Evolutionary conservation across 2,113 vertebrate genomes (phyloP), one percentile per base, ranked within the genome.

Genomic region (Oxyura jamaicensis): DNA sequence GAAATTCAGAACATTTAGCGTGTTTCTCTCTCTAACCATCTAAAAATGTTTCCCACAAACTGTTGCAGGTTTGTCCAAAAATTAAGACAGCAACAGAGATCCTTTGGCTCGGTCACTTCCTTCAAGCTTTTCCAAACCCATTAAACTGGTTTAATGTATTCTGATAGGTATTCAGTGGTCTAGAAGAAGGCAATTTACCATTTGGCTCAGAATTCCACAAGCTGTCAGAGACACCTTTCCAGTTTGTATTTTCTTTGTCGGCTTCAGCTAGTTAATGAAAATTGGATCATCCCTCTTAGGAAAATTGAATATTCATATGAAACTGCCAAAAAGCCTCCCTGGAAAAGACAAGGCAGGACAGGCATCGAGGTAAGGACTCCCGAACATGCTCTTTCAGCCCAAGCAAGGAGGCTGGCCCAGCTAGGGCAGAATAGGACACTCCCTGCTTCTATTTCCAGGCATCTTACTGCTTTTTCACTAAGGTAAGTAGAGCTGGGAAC

Each of bases 111-210:
- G 74, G 67, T 76, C 55, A 53, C 50, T 85, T 79, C 59, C 78
- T 90, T 62, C 90, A 80, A 94, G 90, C 93, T 93, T 80, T 87
- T 90, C 87, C 71, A 93, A 90, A 91, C 87, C 91, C 83, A 76
- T 84, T 93, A 89, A 90, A 91, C 21, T 26, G 14, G 14, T 88
- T 91, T 91, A 96, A 95, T 67, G 46, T 3, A 72, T 83, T 74
- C 56, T 88, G 84, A 86, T 83, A 83, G 53, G 67, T 87, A 72
- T 50, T 94, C 90, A 94, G 91, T 74, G 84, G 90, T 50, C 85
- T 74, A 90, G 84, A 84, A 95, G 80, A 4, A 1, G 2, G 78
- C 71, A 90, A 85, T 90, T 96, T 88, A 69, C 65, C 62, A 58
- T 80, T 90, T 93, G 82, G 89, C 93, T 87, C 63, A 0, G 14